phyloP scores from a whole-genome alignment of 2,888 invertebrate species.

The Agrilus cyanescens region DNA sequence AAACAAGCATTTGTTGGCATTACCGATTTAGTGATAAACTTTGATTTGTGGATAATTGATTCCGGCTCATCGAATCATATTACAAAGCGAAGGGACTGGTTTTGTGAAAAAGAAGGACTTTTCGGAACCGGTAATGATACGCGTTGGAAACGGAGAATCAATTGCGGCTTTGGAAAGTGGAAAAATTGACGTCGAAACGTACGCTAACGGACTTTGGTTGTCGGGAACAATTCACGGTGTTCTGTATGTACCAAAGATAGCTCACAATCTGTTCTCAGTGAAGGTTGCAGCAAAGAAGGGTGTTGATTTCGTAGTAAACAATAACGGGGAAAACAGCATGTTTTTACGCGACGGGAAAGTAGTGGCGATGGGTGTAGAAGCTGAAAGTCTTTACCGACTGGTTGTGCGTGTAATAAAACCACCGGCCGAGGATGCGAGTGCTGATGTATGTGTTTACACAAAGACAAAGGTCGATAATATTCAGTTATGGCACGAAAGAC shows the following conservation, averaged over 20 bases:
- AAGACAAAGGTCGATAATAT: not conserved
- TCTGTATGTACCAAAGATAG: slow-evolving; percentile 5
- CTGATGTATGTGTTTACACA: too few relatives aligned
- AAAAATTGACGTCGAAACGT: slow-evolving; percentile 7
- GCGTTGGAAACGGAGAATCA: slow-evolving; percentile 6
- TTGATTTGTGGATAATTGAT: slow-evolving; percentile 9
- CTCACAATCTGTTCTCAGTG: slow-evolving; percentile 10
- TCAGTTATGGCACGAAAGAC: slow-evolving; percentile 13
- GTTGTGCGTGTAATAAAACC: too few relatives aligned
- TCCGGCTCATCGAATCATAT: slow-evolving; percentile 14
- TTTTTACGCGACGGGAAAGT: slow-evolving; percentile 4
- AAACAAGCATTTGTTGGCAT: too few relatives aligned
- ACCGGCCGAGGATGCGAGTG: too few relatives aligned
- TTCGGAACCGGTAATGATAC: slow-evolving; percentile 4
- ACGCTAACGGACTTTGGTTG: slow-evolving; percentile 10
- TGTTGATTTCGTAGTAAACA: slow-evolving; percentile 6
- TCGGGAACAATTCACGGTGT: slow-evolving; percentile 6
- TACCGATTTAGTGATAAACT: too few relatives aligned
- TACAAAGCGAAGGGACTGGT: slow-evolving; percentile 10
- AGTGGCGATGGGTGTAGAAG: slow-evolving; percentile 5
- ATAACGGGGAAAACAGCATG: slow-evolving; percentile 5
- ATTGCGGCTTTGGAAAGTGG: slow-evolving; percentile 7
- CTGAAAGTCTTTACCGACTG: slow-evolving; percentile 1
- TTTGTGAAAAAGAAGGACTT: slow-evolving; percentile 8
- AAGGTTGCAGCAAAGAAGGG: slow-evolving; percentile 7